Conservation (phyloP, 2,113 vertebrate species). For the Echinops telfairi region DNA sequence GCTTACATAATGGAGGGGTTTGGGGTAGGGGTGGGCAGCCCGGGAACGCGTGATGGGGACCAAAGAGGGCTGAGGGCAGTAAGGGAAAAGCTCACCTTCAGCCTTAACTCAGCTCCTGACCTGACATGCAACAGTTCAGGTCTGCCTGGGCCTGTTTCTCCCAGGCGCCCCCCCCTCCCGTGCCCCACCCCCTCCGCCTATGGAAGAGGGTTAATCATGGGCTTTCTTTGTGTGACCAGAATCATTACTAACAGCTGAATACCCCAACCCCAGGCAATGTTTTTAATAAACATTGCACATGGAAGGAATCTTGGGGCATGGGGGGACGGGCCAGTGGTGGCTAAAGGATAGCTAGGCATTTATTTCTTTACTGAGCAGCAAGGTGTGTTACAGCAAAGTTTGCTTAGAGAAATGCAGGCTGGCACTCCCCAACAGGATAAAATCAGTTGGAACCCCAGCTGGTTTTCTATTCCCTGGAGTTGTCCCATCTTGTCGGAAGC, state of each 20-base stretch:
- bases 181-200: too few species aligned
- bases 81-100: fast-evolving
- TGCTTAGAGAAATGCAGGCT: background rate
- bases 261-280: background rate
- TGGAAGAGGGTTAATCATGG: background rate
- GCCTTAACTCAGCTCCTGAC: background rate
- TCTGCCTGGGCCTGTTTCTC: background rate
- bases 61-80: background rate
- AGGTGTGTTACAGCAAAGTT: background rate
- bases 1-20: background rate
- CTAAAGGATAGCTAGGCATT: background rate
- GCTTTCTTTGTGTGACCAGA: background rate
- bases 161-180: background rate
- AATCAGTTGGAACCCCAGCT: background rate
- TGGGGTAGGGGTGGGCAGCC: too few species aligned
- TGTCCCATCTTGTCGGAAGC: background rate
- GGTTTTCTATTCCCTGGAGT: background rate
- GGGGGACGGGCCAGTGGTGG: background rate
- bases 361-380: background rate
- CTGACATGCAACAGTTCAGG: background rate
- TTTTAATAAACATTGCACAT: background rate
- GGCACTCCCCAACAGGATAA: background rate
- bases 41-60: too few species aligned
- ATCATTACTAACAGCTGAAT: background rate
- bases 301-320: background rate